These are phyloP conservation scores for Hemistola chrysoprasaria DNA, from an alignment of 2,888 invertebrate species.

Conservation along the genomic window DNA sequence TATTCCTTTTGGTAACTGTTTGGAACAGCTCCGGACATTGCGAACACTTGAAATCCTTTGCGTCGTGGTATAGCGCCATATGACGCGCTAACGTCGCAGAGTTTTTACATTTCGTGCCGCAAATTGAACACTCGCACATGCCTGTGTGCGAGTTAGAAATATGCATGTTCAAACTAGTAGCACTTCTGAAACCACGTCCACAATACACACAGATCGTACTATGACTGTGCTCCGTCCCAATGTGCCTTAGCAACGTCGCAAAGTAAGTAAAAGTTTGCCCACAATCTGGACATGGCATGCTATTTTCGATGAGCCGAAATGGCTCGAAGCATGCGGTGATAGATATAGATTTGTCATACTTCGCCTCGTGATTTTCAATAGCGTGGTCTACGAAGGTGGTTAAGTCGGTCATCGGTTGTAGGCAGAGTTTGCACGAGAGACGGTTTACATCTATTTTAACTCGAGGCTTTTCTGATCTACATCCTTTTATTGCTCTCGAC, in stretches of 20 bases:
- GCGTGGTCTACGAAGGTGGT: slow-evolving; percentile 62
- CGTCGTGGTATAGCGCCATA: slow-evolving; percentile 63
- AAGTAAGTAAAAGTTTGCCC: slow-evolving; percentile 61
- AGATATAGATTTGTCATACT: slow-evolving; percentile 56
- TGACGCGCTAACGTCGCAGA: slow-evolving; percentile 64
- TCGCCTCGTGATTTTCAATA: slow-evolving; percentile 53
- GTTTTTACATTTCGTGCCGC: slow-evolving; percentile 62
- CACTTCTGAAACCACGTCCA: slow-evolving; percentile 60
- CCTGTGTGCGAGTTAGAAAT: slow-evolving; percentile 63
- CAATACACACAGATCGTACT: slow-evolving; percentile 71
- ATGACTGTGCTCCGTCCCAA: slow-evolving; percentile 66
- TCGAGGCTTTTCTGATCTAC: slow-evolving; percentile 62
- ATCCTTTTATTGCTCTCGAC: slow-evolving; percentile 60
- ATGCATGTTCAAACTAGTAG: slow-evolving; percentile 61
- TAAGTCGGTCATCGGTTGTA: slow-evolving; percentile 44
- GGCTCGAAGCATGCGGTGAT: slow-evolving; percentile 57
- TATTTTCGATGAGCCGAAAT: slow-evolving; percentile 61
- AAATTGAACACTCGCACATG: slow-evolving; percentile 57
- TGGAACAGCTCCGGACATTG: slow-evolving; percentile 72
- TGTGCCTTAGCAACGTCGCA: slow-evolving; percentile 58
- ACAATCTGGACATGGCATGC: slow-evolving; percentile 63
- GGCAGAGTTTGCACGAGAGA: slow-evolving; percentile 59
- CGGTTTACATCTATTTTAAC: slow-evolving; percentile 62
- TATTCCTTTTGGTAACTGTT: slow-evolving; percentile 75
- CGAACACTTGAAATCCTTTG: slow-evolving; percentile 64